Evolutionary conservation across 2,113 vertebrate genomes (phyloP).

Genomic region (Rousettus leschenaultii): DNA sequence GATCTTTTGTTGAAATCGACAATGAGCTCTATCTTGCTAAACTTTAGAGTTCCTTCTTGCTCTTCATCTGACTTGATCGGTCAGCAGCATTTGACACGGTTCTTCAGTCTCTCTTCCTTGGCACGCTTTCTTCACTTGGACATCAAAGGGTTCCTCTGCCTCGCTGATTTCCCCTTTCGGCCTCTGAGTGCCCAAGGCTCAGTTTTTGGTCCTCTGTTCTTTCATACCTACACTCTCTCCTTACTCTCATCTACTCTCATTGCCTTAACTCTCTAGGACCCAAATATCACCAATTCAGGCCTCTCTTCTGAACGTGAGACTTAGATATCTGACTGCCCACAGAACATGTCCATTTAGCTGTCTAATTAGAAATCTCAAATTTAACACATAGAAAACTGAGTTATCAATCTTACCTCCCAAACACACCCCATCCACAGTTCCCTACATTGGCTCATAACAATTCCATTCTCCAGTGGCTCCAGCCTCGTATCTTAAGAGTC

Average conservation of each 20-base stretch:
- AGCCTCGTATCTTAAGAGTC: neutral
- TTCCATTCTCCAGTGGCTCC: neutral
- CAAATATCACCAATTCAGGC: neutral
- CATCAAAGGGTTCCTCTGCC: neutral
- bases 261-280: neutral
- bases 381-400: neutral
- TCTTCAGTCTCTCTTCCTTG: neutral
- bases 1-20: neutral
- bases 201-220: neutral
- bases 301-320: neutral
- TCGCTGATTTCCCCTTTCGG: neutral
- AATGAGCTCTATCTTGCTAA: neutral
- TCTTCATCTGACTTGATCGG: neutral
- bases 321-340: neutral
- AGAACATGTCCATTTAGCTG: neutral
- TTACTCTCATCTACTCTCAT: neutral
- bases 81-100: neutral
- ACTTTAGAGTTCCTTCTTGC: neutral
- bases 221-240: neutral
- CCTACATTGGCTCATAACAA: neutral
- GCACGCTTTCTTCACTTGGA: neutral
- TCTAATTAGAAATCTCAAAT: neutral
- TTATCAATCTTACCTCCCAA: neutral
- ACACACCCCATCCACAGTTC: neutral
- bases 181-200: neutral